These are phyloP conservation scores for Pollicipes pollicipes DNA, from an alignment of 1,140 invertebrate species.

Conservation along the genomic window DNA sequence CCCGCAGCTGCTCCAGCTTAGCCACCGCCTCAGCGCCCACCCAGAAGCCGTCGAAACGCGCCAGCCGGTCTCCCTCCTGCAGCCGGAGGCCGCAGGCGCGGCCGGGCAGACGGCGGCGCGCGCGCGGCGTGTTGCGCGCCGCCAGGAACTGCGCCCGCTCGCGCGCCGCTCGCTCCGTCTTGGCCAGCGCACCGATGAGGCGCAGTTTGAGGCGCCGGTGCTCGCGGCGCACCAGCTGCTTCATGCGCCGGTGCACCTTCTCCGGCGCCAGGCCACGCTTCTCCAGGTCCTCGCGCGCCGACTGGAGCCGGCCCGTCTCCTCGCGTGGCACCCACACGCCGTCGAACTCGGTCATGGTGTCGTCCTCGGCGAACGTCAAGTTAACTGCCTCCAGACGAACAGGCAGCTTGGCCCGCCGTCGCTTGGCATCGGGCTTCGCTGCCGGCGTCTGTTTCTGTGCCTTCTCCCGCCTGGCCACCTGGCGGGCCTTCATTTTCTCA, in stretches of 20 bases:
- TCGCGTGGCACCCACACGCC: slow-evolving; percentile 3
- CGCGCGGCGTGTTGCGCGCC: not conserved
- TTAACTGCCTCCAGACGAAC: not conserved
- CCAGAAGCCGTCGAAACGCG: slow-evolving; percentile 3
- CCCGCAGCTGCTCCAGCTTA: not conserved
- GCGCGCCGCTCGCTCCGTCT: not conserved
- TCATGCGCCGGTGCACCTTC: not conserved
- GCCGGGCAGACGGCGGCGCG: not conserved
- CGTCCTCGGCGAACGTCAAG: not conserved
- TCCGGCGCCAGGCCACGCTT: not conserved
- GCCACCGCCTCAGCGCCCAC: not conserved
- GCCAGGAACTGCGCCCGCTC: not conserved
- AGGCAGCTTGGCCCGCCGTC: not conserved
- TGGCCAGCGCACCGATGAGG: not conserved
- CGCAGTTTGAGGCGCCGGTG: not conserved
- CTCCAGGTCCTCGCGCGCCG: not conserved
- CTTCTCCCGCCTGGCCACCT: not conserved
- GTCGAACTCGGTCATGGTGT: not conserved
- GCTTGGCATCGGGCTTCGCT: not conserved
- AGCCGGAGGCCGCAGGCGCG: not conserved
- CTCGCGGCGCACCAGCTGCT: not conserved
- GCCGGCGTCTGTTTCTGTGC: not conserved
- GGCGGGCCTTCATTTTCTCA: not conserved
- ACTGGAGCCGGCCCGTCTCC: not conserved
- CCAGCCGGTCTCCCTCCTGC: not conserved